phyloP scores from a whole-genome alignment of 2,888 invertebrate species.

The Plagodis pulveraria region DNA sequence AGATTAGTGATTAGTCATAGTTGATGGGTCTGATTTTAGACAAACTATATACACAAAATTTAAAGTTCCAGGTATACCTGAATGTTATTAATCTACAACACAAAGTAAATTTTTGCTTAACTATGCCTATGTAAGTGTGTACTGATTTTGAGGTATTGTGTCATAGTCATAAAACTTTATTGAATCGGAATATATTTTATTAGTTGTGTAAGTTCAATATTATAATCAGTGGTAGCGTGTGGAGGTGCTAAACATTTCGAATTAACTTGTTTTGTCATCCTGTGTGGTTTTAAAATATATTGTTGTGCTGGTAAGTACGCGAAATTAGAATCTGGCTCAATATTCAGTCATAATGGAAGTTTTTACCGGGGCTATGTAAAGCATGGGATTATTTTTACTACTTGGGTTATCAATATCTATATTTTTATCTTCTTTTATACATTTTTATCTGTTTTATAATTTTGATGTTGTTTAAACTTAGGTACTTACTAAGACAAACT shows the following conservation, averaged over 20 bases:
- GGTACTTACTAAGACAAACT: background rate
- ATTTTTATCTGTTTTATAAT: no score
- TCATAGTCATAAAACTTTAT: conserved; percentile 58
- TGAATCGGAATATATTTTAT: conserved; percentile 54
- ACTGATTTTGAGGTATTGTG: conserved; percentile 60
- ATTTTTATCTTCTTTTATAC: no score
- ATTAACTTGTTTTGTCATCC: conserved; percentile 57
- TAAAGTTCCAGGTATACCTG: no score
- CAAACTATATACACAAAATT: no score
- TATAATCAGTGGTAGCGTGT: conserved; percentile 63
- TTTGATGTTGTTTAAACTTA: no score
- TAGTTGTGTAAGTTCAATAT: conserved; percentile 61
- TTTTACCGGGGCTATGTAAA: no score
- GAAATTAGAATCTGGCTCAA: conserved; percentile 18
- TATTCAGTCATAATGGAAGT: background rate
- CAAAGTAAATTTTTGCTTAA: background rate
- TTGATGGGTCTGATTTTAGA: no score
- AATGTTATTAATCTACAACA: no score
- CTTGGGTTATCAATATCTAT: no score
- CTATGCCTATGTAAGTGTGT: conserved; percentile 44
- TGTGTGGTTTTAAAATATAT: conserved; percentile 60
- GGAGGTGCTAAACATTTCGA: conserved; percentile 76
- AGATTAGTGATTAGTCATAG: no score
- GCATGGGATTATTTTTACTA: no score
- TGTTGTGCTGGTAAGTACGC: conserved; percentile 50